Evolutionary conservation across 2,113 vertebrate species (phyloP).

Genomic region (Poecilia latipinna): DNA sequence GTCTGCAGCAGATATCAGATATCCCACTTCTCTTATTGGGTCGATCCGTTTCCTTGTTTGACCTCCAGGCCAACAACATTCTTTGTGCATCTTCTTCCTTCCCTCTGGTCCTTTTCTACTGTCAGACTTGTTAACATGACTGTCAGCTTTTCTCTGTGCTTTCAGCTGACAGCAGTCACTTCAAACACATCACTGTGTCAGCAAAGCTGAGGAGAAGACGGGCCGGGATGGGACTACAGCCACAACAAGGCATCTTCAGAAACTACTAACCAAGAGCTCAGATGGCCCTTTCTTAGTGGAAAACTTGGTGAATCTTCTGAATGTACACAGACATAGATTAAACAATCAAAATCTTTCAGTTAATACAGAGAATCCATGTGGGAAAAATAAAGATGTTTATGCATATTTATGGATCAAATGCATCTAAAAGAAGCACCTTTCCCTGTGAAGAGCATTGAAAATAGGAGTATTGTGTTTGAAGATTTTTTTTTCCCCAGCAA

Average conservation of each 20-base stretch:
- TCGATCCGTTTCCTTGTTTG: conserved; percentile 20
- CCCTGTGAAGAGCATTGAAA: too few species aligned
- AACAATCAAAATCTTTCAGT: neutral
- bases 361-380: neutral
- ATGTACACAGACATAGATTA: neutral
- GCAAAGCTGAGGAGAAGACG: conserved; percentile 29
- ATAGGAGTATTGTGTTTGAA: too few species aligned
- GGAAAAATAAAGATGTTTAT: too few species aligned
- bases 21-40: conserved; percentile 30
- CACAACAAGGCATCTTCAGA: conserved; percentile 11
- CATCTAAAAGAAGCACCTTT: too few species aligned
- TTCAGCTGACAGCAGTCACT: conserved; percentile 46
- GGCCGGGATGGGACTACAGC: neutral
- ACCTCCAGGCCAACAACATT: conserved; percentile 16
- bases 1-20: conserved; percentile 20
- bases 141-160: conserved; percentile 51
- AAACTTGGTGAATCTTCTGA: neutral
- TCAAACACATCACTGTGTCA: conserved; percentile 30
- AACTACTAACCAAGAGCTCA: conserved; percentile 1
- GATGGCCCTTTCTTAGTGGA: neutral
- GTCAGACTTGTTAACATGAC: conserved; percentile 48
- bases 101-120: conserved; percentile 37
- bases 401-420: too few species aligned
- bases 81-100: conserved; percentile 20
- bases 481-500: too few species aligned